Conservation (phyloP, 2,113 vertebrate genomes). For the Papio anubis region DNA sequence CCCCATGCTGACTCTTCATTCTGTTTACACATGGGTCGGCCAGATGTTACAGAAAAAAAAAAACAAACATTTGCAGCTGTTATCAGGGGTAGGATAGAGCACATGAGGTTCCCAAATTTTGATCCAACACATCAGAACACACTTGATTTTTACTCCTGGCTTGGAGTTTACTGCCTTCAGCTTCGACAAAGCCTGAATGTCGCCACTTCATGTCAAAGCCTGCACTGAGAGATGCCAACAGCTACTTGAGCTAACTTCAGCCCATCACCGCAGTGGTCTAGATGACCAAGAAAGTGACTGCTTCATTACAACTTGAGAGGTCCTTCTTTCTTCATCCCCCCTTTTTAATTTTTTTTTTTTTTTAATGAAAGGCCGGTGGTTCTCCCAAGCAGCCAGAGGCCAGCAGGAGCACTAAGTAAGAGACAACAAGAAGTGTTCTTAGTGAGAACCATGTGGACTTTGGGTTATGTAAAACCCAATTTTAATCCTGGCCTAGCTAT, state of each 20-base stretch:
- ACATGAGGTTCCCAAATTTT: slow-evolving; percentile 58
- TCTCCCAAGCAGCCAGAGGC: not conserved
- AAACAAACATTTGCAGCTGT: slow-evolving; percentile 72
- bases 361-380: not conserved
- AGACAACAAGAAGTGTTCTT: not conserved
- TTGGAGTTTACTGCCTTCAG: not conserved
- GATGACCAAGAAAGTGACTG: not conserved
- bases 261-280: not conserved
- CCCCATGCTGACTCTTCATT: slow-evolving; percentile 34
- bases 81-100: slow-evolving; percentile 42
- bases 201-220: not conserved
- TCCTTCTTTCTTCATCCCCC: not conserved
- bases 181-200: not conserved
- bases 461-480: slow-evolving; percentile 4
- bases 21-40: slow-evolving; percentile 52
- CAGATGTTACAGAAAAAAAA: slow-evolving; percentile 68
- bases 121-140: slow-evolving; percentile 46
- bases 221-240: not conserved
- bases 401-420: not conserved
- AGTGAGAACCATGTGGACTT: not conserved
- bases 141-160: slow-evolving; percentile 36
- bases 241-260: not conserved
- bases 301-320: not conserved
- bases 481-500: slow-evolving; percentile 1
- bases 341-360: not conserved